Conservation (phyloP, 2,113 vertebrate genomes). For the Paraplagusia blochii region DNA sequence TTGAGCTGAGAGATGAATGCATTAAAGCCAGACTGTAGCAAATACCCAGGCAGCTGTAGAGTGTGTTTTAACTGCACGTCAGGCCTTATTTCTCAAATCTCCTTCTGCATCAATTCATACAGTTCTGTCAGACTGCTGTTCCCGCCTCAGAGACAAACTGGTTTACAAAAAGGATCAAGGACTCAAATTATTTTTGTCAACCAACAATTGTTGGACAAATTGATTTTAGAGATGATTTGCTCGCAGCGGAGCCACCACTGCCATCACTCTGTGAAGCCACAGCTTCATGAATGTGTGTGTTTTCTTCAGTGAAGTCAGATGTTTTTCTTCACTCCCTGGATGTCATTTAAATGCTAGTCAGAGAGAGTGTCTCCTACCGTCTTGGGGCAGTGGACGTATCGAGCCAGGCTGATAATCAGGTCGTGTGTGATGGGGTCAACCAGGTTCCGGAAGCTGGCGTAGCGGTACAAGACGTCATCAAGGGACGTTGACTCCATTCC, state of each 20-base stretch:
- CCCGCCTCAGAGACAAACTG: constrained; percentile 17
- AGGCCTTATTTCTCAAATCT: constrained; percentile 19
- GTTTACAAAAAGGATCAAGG: constrained; percentile 44
- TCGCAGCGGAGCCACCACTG: constrained; percentile 24
- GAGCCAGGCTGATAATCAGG: constrained; percentile 94
- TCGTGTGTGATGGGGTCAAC: constrained; percentile 98
- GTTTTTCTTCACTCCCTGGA: too few species aligned
- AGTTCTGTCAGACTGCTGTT: background rate
- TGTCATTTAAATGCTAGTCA: background rate
- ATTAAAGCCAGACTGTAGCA: too few species aligned
- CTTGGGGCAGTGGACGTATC: constrained; percentile 94
- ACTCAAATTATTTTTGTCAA: constrained; percentile 42
- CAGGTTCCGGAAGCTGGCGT: constrained; percentile 97
- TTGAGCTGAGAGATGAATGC: too few species aligned
- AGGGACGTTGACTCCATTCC: constrained; percentile 98
- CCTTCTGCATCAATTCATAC: constrained; percentile 38
- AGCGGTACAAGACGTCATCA: constrained; percentile 95
- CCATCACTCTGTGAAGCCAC: background rate
- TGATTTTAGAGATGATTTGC: constrained; percentile 39
- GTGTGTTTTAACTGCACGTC: constrained; percentile 3
- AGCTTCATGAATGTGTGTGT: background rate
- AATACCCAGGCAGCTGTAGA: too few species aligned
- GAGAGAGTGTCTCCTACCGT: constrained; percentile 74
- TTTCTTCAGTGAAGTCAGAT: too few species aligned
- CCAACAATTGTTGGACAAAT: constrained; percentile 32